These are phyloP conservation scores for Eretmochelys imbricata DNA, from an alignment of 2,113 vertebrate species.

Conservation along the genomic window DNA sequence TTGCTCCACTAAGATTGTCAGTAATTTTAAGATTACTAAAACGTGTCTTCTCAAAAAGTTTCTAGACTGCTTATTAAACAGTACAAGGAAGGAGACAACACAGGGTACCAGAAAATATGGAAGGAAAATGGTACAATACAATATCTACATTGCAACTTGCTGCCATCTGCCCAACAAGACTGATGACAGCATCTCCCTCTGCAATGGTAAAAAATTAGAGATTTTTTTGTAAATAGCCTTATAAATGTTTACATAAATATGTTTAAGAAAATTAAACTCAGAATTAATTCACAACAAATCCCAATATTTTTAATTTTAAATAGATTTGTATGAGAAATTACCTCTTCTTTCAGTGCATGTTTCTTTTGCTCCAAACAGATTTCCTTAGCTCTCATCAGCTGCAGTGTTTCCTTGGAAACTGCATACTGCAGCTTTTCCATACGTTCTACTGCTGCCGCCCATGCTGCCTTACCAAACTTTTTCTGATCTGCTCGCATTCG, in stretches of 20 bases:
- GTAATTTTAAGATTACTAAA: not conserved
- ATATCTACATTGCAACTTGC: not conserved
- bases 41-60: not conserved
- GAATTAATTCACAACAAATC: not conserved
- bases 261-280: not conserved
- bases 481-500: conserved; percentile 95
- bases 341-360: conserved; percentile 92
- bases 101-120: not conserved
- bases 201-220: not conserved
- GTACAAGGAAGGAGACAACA: not conserved
- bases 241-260: not conserved
- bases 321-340: conserved; percentile 65
- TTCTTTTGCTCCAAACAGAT: conserved; percentile 98
- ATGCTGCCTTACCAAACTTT: conserved; percentile 95
- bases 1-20: not conserved
- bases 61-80: not conserved
- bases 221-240: not conserved
- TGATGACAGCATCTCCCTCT: not conserved
- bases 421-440: conserved; percentile 96
- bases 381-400: conserved; percentile 97
- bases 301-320: not conserved
- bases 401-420: conserved; percentile 95
- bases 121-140: not conserved
- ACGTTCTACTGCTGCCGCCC: conserved; percentile 91
- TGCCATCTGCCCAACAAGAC: not conserved